These are phyloP conservation scores for Aleiodes testaceus DNA, from an alignment of 2,888 invertebrate species.

Conservation along the genomic window DNA sequence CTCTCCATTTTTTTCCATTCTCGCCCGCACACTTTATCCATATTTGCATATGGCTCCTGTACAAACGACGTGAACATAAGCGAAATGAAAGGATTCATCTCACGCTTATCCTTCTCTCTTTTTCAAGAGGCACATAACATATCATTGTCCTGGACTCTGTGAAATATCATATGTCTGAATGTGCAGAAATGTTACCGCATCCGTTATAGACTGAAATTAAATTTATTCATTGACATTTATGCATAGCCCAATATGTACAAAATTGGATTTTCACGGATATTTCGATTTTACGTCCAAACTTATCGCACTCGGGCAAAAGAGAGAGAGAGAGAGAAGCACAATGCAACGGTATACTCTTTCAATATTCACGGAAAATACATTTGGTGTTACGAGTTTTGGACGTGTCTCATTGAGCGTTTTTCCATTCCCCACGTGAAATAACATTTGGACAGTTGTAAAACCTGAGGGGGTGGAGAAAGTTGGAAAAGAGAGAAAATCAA, in stretches of 20 bases:
- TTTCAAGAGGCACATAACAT: constrained; percentile 13
- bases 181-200: not conserved
- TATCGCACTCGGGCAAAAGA: too few relatives aligned
- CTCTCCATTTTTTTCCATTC: constrained; percentile 22
- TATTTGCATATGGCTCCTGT: constrained; percentile 50
- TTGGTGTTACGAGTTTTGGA: too few relatives aligned
- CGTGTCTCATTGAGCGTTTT: too few relatives aligned
- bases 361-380: too few relatives aligned
- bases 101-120: not conserved
- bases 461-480: too few relatives aligned
- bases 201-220: not conserved
- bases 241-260: not conserved
- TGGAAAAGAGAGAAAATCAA: too few relatives aligned
- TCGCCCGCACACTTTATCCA: constrained; percentile 19
- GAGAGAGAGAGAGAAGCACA: too few relatives aligned
- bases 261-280: too few relatives aligned
- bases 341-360: too few relatives aligned
- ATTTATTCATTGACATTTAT: constrained; percentile 3
- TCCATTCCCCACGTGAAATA: too few relatives aligned
- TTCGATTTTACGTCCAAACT: too few relatives aligned
- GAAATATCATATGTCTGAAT: constrained; percentile 2
- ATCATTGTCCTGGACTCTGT: not conserved
- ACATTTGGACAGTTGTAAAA: too few relatives aligned
- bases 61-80: constrained; percentile 27
- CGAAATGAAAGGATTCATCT: not conserved